Evolutionary conservation across 2,797 vertebrate genomes (phyloP).

Genomic region (Spinus pinus): DNA sequence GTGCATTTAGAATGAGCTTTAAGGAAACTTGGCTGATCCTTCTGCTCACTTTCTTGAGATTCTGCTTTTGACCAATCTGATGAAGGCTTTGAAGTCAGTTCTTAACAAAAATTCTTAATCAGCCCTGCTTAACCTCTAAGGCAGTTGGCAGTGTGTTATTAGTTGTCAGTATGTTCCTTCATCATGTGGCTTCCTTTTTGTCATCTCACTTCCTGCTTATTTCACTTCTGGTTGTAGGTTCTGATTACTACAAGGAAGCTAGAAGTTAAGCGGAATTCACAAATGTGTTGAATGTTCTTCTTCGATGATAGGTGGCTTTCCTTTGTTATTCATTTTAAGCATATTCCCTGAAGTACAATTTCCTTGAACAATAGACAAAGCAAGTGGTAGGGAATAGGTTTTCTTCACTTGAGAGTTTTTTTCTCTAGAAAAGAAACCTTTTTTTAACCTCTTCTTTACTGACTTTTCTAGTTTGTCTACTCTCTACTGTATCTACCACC

Average conservation of each 20-base stretch:
- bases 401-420: background rate
- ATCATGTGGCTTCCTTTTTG: slow-evolving; percentile 35
- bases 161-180: background rate
- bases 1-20: background rate
- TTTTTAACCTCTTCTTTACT: background rate
- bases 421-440: background rate
- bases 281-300: background rate
- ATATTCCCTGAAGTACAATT: slow-evolving; percentile 35
- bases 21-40: background rate
- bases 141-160: background rate
- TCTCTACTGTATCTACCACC: background rate
- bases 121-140: background rate
- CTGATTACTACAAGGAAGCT: slow-evolving; percentile 23
- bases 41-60: background rate
- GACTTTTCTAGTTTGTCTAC: background rate
- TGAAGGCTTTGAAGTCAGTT: background rate
- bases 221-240: slow-evolving; percentile 5
- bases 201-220: slow-evolving; percentile 49
- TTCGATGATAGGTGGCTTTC: background rate
- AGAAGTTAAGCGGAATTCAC: background rate
- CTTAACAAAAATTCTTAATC: background rate
- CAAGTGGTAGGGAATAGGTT: background rate
- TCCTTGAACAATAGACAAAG: slow-evolving; percentile 39
- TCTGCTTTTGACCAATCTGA: background rate
- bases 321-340: background rate